Evolutionary conservation across 2,888 invertebrate species (phyloP).

Genomic region (Teleogryllus oceanicus): DNA sequence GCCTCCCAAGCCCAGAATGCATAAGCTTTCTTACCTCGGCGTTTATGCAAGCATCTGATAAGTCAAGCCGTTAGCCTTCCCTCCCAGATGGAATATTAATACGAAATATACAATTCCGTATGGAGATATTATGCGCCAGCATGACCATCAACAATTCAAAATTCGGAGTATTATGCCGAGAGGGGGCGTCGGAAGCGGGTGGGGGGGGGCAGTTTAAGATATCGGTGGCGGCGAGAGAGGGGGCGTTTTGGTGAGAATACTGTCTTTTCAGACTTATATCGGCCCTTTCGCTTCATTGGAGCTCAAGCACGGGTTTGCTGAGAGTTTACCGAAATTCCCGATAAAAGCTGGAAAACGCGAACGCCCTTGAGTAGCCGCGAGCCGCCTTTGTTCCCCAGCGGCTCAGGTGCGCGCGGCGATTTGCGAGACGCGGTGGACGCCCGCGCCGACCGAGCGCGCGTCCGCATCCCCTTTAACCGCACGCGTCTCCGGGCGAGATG

Average conservation of each 20-base stretch:
- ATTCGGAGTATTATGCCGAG: conserved; percentile 20
- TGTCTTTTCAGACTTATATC: background rate
- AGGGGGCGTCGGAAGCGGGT: background rate
- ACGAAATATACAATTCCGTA: conserved; percentile 22
- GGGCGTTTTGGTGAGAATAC: background rate
- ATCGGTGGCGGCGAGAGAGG: background rate
- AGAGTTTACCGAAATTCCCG: no score
- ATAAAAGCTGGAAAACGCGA: no score
- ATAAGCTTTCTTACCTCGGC: conserved; percentile 18
- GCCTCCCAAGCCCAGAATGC: background rate
- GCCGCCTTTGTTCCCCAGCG: no score
- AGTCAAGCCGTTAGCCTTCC: conserved; percentile 21
- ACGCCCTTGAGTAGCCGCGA: no score
- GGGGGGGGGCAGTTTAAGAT: background rate
- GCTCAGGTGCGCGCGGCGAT: background rate
- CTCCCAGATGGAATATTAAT: conserved; percentile 28
- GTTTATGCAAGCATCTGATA: conserved; percentile 29
- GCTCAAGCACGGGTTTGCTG: no score
- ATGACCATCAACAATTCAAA: conserved; percentile 30
- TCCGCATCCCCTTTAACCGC: conserved; percentile 18
- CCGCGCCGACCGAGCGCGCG: background rate
- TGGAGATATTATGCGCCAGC: conserved; percentile 23
- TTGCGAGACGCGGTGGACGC: background rate
- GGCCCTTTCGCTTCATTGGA: background rate
- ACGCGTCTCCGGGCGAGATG: background rate